phyloP scores from a whole-genome alignment of 2,797 vertebrate genomes.

The Distichodus sexfasciatus region DNA sequence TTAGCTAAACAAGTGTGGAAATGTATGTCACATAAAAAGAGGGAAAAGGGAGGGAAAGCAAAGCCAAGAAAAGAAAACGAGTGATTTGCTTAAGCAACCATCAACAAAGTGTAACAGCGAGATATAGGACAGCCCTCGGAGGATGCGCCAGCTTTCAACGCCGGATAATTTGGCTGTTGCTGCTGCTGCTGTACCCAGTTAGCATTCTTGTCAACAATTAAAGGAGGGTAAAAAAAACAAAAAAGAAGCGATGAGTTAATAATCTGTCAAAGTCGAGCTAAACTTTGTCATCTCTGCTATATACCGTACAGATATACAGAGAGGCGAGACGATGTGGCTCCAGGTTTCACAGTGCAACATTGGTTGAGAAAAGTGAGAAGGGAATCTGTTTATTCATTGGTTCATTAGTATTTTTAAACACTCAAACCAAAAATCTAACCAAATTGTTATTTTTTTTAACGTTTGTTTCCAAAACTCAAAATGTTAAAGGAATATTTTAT shows the following conservation, averaged over 20 bases:
- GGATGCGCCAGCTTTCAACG: no score
- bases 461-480: no score
- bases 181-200: conserved; percentile 37
- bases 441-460: no score
- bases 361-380: conserved; percentile 9
- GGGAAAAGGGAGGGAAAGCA: not conserved
- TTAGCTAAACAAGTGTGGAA: conserved; percentile 24
- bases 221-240: conserved; percentile 30
- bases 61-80: not conserved
- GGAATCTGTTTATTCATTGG: no score
- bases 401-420: no score
- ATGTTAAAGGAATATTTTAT: no score
- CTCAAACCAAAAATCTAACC: no score
- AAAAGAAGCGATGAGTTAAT: not conserved
- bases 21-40: not conserved
- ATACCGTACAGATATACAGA: no score
- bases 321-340: no score
- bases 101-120: conserved; percentile 27
- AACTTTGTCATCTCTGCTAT: no score
- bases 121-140: conserved; percentile 41
- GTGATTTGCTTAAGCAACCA: conserved; percentile 25
- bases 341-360: no score
- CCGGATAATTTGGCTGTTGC: conserved; percentile 2
- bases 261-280: no score
- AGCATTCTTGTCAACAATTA: conserved; percentile 65